Conservation (phyloP, 2,888 invertebrate genomes). For the Zaprionus bogoriensis region DNA sequence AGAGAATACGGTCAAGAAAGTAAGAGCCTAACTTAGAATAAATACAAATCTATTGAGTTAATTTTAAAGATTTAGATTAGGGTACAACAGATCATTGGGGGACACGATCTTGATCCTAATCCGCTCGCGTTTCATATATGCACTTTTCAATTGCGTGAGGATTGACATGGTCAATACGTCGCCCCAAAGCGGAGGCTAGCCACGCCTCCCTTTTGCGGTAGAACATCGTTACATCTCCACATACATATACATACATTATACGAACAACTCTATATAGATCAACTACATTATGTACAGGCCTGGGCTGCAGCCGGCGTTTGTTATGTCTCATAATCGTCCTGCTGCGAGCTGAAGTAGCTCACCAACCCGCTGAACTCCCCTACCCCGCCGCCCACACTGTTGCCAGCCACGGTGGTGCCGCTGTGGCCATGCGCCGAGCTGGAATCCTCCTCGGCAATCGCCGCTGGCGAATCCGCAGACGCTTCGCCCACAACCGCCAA, state of each 20-base stretch:
- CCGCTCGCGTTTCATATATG: constrained; percentile 32
- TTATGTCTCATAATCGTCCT: constrained; percentile 93
- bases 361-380: constrained; percentile 95
- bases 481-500: constrained; percentile 61
- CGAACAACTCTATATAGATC: constrained; percentile 31
- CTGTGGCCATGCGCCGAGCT: constrained; percentile 77
- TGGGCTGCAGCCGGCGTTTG: constrained; percentile 77
- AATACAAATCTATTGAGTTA: constrained; percentile 27
- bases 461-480: constrained; percentile 72
- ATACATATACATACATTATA: constrained; percentile 23
- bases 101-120: not conserved
- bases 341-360: constrained; percentile 95
- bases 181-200: constrained; percentile 27
- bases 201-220: constrained; percentile 7
- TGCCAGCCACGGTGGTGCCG: constrained; percentile 31
- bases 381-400: constrained; percentile 45
- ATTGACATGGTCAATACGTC: too few relatives aligned
- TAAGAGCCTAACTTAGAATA: constrained; percentile 38
- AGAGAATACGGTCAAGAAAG: constrained; percentile 43
- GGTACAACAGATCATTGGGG: not conserved
- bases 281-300: constrained; percentile 63
- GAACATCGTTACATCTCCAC: not conserved
- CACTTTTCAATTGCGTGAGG: constrained; percentile 28
- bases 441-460: constrained; percentile 69
- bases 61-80: constrained; percentile 21